Percentiles rank a stretch among this genome's conserved stretches.
phyloP scores from a whole-genome alignment of 1,140 invertebrate genomes.

The Geopemphigus sp. region DNA sequence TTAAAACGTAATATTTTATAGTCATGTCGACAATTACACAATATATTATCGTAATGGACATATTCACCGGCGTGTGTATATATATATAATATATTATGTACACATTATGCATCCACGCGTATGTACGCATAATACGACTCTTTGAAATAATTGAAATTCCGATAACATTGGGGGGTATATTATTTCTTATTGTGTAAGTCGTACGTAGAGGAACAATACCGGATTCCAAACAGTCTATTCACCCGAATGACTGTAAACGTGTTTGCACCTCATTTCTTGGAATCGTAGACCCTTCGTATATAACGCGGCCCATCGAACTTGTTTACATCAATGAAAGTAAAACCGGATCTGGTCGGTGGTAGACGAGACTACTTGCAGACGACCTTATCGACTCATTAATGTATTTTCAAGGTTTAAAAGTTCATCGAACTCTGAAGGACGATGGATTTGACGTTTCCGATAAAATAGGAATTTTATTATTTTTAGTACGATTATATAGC shows the following conservation, averaged over 20 bases:
- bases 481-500: no score
- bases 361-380: conserved; percentile 43
- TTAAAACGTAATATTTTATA: no score
- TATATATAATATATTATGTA: no score
- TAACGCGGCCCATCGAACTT: conserved; percentile 2
- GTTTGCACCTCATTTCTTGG: conserved; percentile 43
- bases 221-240: conserved; percentile 39
- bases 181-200: background rate
- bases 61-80: no score
- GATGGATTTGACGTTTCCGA: no score
- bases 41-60: background rate
- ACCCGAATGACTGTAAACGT: conserved; percentile 41
- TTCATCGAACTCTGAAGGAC: conserved; percentile 21
- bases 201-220: conserved; percentile 29
- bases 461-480: no score
- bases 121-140: background rate
- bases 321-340: conserved; percentile 50
- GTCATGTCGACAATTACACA: no score
- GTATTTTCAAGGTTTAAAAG: conserved; percentile 44
- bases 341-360: conserved; percentile 26
- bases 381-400: conserved; percentile 47
- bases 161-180: conserved; percentile 22
- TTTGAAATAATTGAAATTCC: conserved; percentile 22
- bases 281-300: conserved; percentile 40
- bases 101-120: no score